phyloP scores from a whole-genome alignment of 1,140 invertebrate genomes.

The Tyrophagus putrescentiae region DNA sequence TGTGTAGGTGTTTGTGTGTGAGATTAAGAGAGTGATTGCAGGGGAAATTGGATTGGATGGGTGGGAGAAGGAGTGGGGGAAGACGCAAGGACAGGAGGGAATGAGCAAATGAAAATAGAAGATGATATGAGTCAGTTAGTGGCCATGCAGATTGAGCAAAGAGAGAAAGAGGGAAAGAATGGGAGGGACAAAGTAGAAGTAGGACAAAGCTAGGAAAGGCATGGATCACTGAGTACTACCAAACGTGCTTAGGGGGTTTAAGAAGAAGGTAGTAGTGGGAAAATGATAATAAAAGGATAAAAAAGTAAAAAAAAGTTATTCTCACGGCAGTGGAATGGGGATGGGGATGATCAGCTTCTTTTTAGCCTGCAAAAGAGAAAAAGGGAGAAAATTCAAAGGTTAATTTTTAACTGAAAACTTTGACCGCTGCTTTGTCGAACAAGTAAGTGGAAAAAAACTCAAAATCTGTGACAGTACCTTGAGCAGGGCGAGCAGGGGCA shows the following conservation, averaged over 20 bases:
- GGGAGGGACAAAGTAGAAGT: not conserved
- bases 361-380: not conserved
- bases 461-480: slow-evolving; percentile 4
- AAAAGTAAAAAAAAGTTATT: not conserved
- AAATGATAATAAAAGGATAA: not conserved
- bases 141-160: not conserved
- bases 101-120: not conserved
- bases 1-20: not conserved
- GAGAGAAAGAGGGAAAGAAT: not conserved
- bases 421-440: not conserved
- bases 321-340: slow-evolving; percentile 19
- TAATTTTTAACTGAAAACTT: not conserved
- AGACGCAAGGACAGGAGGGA: not conserved
- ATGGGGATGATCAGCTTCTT: slow-evolving; percentile 19
- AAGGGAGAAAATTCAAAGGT: not conserved
- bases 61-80: not conserved
- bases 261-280: no score
- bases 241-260: not conserved
- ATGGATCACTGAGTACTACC: not conserved
- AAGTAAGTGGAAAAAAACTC: not conserved
- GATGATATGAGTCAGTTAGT: not conserved
- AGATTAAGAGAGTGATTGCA: not conserved
- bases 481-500: slow-evolving; percentile 20
- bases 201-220: not conserved
- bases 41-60: not conserved